Evolutionary conservation across 2,888 invertebrate species (phyloP).

Genomic region (Agrotis exclamationis): DNA sequence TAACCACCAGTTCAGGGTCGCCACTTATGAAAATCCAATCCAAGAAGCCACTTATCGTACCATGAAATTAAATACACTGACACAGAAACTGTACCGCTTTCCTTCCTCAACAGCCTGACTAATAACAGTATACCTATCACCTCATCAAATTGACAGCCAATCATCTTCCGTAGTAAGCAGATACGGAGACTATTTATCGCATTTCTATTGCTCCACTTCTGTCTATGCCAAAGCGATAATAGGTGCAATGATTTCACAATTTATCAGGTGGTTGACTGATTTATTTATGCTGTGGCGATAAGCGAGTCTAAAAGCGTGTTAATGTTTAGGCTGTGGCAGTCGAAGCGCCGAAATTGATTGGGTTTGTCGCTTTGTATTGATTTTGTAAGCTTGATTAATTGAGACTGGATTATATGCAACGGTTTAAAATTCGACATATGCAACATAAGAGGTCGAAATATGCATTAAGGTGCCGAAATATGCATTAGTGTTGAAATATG

Average conservation of each 20-base stretch:
- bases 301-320: conserved; percentile 48
- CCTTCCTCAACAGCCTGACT: conserved; percentile 44
- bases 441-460: too few relatives aligned
- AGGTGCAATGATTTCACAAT: conserved; percentile 61
- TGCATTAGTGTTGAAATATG: too few relatives aligned
- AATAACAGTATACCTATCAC: conserved; percentile 48
- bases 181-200: conserved; percentile 48
- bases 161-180: conserved; percentile 37
- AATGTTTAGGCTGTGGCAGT: conserved; percentile 30
- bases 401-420: too few relatives aligned
- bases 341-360: conserved; percentile 42
- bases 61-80: conserved; percentile 42
- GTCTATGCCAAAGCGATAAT: conserved; percentile 57
- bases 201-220: conserved; percentile 66
- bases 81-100: conserved; percentile 37
- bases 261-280: conserved; percentile 60
- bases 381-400: conserved; percentile 39
- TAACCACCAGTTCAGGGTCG: conserved; percentile 1
- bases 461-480: too few relatives aligned
- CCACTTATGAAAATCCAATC: conserved; percentile 25
- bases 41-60: neutral
- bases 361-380: conserved; percentile 24
- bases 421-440: too few relatives aligned
- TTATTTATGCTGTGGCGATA: conserved; percentile 57
- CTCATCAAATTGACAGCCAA: conserved; percentile 47